Base-by-base conservation (phyloP, 2,113 vertebrate genomes). In the Prunella himalayana region DNA sequence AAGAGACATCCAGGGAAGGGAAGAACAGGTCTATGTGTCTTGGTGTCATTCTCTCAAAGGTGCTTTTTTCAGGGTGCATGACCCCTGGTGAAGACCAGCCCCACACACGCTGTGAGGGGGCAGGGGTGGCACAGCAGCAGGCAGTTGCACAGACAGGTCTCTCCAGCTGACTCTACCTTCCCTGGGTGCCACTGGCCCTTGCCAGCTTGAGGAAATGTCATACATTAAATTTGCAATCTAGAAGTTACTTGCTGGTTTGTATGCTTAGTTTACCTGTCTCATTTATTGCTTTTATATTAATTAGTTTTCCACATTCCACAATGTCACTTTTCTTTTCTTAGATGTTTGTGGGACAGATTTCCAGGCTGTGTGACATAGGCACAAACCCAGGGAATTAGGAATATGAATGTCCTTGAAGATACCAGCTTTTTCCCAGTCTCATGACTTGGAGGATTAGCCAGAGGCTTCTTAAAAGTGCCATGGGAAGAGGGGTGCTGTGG, bases 61-160 rank as follows among this genome's bases (percentile, higher is more conserved):
- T 25, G 39, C 7, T 64, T 63, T 56, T 50, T 20, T 16, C 87
- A 59, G 49, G 16, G 27, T 78, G 15, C 5, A 0, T 84, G 77
- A 93, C 15, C 35, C 24, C 7, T 2, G 12, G 22, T 16, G 47
- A 78, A 63, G 44, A 57, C 20, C 54, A 44, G 10, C n/a, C 53
- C 39, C 50, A 49, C 33, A 9, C 28, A 12, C 0, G 0, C 16
- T 9, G 10, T 27, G 44, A 2, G 1, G 44, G 59, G 28, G 44
- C 23, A 20, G 59, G 14, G 77, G 31, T 78, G 65, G n/a, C 61
- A 51, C 72, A 39, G 27, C 27, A 54, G 35, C 16, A 10, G 44
- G 47, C 57, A 21, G 30, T 5, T 5, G 16, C 41, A 57, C 57
- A 65, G 33, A 19, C 42, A 70, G 35, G 30, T 71, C 53, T 78